phyloP scores from a whole-genome alignment of 2,113 vertebrate genomes.

The Ailurus styani region DNA sequence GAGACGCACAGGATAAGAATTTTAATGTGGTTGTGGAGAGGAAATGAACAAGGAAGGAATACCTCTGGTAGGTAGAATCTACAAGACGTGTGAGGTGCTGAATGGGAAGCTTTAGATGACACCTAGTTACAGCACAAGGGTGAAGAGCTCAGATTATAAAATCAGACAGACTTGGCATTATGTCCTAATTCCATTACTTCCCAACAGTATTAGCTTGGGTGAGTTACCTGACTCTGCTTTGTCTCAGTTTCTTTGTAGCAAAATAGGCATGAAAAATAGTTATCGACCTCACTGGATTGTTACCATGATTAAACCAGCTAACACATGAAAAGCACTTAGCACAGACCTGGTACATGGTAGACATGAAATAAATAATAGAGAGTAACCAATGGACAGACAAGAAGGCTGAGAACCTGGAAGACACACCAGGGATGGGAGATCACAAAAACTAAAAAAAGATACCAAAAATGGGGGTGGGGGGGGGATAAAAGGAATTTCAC shows the following conservation, averaged over 20 bases:
- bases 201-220: background rate
- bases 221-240: background rate
- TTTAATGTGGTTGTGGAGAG: background rate
- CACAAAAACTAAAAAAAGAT: background rate
- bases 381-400: background rate
- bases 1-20: background rate
- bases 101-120: background rate
- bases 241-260: background rate
- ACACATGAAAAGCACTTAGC: background rate
- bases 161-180: background rate
- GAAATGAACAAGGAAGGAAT: background rate
- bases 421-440: background rate
- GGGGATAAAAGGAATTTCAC: background rate
- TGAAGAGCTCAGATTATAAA: background rate
- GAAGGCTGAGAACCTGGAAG: background rate
- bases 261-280: background rate
- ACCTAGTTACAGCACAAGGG: background rate
- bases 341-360: background rate
- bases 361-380: background rate
- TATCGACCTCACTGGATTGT: background rate
- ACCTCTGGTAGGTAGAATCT: background rate
- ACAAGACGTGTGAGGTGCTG: background rate
- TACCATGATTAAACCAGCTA: background rate
- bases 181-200: background rate
- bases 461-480: background rate